Conservation (phyloP, 2,113 vertebrate genomes). For the Proteles cristata region DNA sequence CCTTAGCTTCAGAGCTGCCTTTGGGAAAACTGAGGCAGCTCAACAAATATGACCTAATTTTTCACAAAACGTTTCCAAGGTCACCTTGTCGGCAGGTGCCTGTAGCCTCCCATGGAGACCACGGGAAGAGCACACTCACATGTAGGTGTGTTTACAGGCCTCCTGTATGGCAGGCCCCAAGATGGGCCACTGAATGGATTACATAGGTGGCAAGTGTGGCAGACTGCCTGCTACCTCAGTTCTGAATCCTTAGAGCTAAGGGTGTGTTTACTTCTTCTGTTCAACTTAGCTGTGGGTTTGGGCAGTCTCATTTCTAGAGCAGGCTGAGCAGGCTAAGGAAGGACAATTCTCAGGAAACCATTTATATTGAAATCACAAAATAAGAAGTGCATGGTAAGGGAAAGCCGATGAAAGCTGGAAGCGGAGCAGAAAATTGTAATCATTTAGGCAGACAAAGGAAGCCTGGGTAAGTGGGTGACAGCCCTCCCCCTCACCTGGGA, state of each 20-base stretch:
- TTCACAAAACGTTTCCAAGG: background rate
- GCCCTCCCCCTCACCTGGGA: background rate
- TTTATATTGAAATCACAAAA: constrained; percentile 60
- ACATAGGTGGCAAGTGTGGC: background rate
- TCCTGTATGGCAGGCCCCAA: background rate
- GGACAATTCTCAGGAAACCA: constrained; percentile 38
- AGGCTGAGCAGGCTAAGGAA: constrained; percentile 52
- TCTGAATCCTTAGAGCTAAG: constrained; percentile 37
- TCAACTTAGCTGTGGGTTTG: constrained; percentile 57
- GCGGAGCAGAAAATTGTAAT: background rate
- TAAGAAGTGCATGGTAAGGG: background rate
- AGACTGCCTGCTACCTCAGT: background rate
- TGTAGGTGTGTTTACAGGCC: background rate
- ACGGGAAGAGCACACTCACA: background rate
- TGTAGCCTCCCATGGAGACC: background rate
- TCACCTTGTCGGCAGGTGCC: background rate
- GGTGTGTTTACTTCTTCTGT: constrained; percentile 37
- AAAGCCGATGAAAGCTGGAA: background rate
- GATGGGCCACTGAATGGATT: background rate
- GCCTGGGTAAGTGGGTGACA: background rate
- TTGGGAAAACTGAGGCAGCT: background rate
- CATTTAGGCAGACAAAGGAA: background rate
- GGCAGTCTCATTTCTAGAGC: constrained; percentile 73
- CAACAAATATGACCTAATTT: background rate
- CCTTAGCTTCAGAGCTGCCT: background rate